Base-by-base conservation (phyloP, 1,140 invertebrate genomes). In the Archegozetes longisetosus region DNA sequence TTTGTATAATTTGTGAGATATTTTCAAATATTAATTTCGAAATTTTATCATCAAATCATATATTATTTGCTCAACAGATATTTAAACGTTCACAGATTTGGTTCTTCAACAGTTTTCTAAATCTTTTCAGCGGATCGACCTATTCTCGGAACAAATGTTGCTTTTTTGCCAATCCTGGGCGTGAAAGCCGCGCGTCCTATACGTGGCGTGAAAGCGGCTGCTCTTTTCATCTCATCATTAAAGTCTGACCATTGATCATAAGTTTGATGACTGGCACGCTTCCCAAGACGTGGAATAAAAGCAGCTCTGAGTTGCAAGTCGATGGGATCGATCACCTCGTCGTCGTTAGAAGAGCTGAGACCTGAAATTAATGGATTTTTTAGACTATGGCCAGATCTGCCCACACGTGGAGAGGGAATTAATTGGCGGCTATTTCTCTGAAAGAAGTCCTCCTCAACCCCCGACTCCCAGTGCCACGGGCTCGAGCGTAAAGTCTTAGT, bases 181-280 rank as follows among this genome's bases (percentile, higher is more conserved):
- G 62, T 62, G 53, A 64, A 64, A 3, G 61, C 62, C 9, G 62
- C 61, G 12, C 63, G 46, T 9, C 63, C 63, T 25, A 64, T 64
- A 23, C 63, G 62, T 22, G 63, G 63, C 20, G 63, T 63, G 53
- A 64, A 64, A 14, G 63, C 32, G 6, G 59, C 49, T 12, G 61
- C 62, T 40, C 62, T 49, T 27, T 64, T 64, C 48, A 32, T 46
- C 54, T 4, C 22, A 12, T 57, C 55, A 20, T 12, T 6, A 12
- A 22, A 24, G 9, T 27, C n/a, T 53, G 12, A 53, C 20, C 3
- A 55, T 20, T 6, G 17, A 40, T 57, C 53, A 1, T 40, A 28
- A 4, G 27, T 28, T 20, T 24, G 27, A 55, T 51, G 17, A n/a
- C 22, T 20, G 20, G 23, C n/a, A n/a, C 61, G n/a, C 24, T 61